Percentiles rank a stretch among this genome's conserved stretches.
phyloP scores from a whole-genome alignment of 2,113 vertebrate species.

The Catharus bicknelli region DNA sequence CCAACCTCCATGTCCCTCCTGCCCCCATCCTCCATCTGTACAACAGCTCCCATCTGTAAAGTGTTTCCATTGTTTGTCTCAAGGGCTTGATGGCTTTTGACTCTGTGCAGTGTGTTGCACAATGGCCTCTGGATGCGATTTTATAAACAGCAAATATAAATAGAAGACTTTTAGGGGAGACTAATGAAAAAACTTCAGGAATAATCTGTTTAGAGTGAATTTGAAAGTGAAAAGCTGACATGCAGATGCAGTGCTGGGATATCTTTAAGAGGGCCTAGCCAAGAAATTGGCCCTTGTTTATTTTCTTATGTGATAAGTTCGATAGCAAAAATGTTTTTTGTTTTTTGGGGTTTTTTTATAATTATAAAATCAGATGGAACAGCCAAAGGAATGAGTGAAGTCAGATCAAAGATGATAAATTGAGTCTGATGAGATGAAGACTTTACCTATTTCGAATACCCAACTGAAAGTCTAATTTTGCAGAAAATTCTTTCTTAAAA shows the following conservation, averaged over 20 bases:
- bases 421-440: conserved; percentile 55
- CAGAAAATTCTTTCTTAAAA: conserved; percentile 61
- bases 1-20: background rate
- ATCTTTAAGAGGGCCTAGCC: background rate
- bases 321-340: conserved; percentile 19
- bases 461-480: conserved; percentile 50
- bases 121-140: conserved; percentile 19
- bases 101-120: conserved; percentile 25
- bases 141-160: conserved; percentile 57
- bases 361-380: conserved; percentile 41
- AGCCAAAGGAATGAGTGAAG: conserved; percentile 59
- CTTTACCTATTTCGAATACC: conserved; percentile 67
- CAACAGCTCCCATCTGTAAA: conserved; percentile 30
- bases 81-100: conserved; percentile 30
- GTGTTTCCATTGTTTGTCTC: conserved; percentile 57
- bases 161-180: conserved; percentile 39
- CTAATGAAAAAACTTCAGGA: conserved; percentile 19
- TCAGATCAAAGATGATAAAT: conserved; percentile 67
- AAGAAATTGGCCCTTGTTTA: conserved; percentile 43
- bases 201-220: conserved; percentile 49
- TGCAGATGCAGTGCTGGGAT: conserved; percentile 38
- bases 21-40: conserved; percentile 2
- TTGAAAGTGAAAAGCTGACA: conserved; percentile 60
- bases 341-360: background rate
- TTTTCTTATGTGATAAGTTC: conserved; percentile 54